Evolutionary conservation across 2,888 invertebrate species (phyloP).

Genomic region (Drosophila neotestacea): DNA sequence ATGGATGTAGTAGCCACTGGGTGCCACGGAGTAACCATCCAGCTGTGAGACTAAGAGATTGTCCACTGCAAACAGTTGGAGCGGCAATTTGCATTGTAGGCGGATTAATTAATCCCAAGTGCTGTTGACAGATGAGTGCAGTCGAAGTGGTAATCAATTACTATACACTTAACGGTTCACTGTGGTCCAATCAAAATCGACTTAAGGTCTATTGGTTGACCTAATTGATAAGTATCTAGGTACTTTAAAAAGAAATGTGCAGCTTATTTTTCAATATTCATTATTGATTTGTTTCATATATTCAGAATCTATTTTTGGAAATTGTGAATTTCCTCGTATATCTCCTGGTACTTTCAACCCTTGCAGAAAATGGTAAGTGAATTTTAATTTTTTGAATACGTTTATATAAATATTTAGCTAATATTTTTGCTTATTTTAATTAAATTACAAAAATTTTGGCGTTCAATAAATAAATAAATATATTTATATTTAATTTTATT

Average conservation of each 20-base stretch:
- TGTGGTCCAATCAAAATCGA: slow-evolving; percentile 2
- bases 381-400: too few relatives aligned
- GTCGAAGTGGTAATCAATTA: slow-evolving; percentile 16
- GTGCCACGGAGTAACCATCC: slow-evolving; percentile 29
- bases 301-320: too few relatives aligned
- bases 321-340: too few relatives aligned
- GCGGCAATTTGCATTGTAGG: slow-evolving; percentile 68
- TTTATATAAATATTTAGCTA: too few relatives aligned
- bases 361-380: too few relatives aligned
- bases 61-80: slow-evolving; percentile 34
- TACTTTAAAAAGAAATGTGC: not conserved
- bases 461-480: too few relatives aligned
- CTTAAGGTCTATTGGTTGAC: not conserved
- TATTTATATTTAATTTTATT: too few relatives aligned
- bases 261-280: not conserved
- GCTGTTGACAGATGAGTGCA: slow-evolving; percentile 28
- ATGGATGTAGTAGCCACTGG: not conserved
- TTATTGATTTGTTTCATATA: too few relatives aligned
- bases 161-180: not conserved
- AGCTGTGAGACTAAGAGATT: slow-evolving; percentile 63
- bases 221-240: slow-evolving; percentile 1
- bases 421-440: too few relatives aligned
- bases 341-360: too few relatives aligned
- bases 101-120: slow-evolving; percentile 62
- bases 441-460: too few relatives aligned